phyloP scores from a whole-genome alignment of 2,113 vertebrate genomes.

The Misgurnus anguillicaudatus region DNA sequence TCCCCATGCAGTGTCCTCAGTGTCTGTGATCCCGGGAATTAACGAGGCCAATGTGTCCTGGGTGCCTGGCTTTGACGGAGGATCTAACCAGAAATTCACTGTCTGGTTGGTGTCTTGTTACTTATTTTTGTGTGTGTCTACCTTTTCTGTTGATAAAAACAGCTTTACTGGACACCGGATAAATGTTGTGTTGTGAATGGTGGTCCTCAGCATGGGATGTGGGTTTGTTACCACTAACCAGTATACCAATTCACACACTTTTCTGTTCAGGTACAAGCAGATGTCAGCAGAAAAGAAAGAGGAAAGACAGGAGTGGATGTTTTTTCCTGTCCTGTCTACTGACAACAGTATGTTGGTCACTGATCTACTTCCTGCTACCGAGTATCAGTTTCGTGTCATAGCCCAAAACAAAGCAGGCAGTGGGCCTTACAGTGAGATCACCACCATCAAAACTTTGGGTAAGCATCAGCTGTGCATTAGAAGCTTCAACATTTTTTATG shows the following conservation, averaged over 20 bases:
- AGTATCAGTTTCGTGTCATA: constrained; percentile 93
- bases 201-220: too few relatives aligned
- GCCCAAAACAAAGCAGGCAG: constrained; percentile 91
- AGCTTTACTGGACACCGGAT: not conserved
- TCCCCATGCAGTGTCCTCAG: constrained; percentile 83
- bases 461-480: constrained; percentile 52
- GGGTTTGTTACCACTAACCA: too few relatives aligned
- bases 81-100: constrained; percentile 90
- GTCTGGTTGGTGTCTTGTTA: constrained; percentile 80
- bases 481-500: not conserved
- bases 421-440: constrained; percentile 90
- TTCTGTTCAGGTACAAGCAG: constrained; percentile 76
- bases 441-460: constrained; percentile 80
- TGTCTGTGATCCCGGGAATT: constrained; percentile 79
- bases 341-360: constrained; percentile 77
- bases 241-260: not conserved
- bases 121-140: not conserved
- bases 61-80: constrained; percentile 92
- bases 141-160: constrained; percentile 49
- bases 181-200: too few relatives aligned
- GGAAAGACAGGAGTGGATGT: constrained; percentile 84
- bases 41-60: constrained; percentile 88
- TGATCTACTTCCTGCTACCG: constrained; percentile 77
- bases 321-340: constrained; percentile 73
- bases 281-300: constrained; percentile 61